A percentile compares a stretch with the other conserved stretches of the same genome.
Evolutionary conservation across 2,888 invertebrate genomes (phyloP).

Genomic region (Hipparchia sbordonii): DNA sequence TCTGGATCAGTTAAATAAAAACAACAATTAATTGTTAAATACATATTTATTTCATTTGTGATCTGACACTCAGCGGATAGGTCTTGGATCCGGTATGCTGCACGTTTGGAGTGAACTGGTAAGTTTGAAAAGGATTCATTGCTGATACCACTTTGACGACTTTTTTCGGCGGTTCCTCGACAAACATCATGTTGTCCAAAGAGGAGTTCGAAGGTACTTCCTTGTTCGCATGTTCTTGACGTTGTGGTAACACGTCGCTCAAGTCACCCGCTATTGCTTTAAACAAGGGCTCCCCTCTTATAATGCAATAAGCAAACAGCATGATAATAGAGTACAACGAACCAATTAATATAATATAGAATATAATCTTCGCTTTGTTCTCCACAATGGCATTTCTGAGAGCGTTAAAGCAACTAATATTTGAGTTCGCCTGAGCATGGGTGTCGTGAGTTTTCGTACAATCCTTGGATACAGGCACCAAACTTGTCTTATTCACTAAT

Average conservation of each 20-base stretch:
- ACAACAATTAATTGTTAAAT: neutral
- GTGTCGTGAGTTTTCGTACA: conserved; percentile 52
- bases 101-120: conserved; percentile 56
- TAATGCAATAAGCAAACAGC: conserved; percentile 65
- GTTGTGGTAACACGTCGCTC: conserved; percentile 46
- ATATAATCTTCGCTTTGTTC: conserved; percentile 59
- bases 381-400: conserved; percentile 53
- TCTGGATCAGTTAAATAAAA: neutral
- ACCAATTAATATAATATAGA: conserved; percentile 52
- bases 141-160: conserved; percentile 68
- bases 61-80: conserved; percentile 43
- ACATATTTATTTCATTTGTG: conserved; percentile 43
- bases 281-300: conserved; percentile 62
- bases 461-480: conserved; percentile 54
- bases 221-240: conserved; percentile 40
- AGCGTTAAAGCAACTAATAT: conserved; percentile 60
- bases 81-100: conserved; percentile 42
- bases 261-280: conserved; percentile 50
- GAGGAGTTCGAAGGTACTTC: conserved; percentile 49
- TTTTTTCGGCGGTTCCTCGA: conserved; percentile 65
- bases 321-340: conserved; percentile 53
- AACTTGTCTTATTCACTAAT: conserved; percentile 52
- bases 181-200: conserved; percentile 59
- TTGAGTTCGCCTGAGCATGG: conserved; percentile 47
- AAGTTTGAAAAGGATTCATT: conserved; percentile 62